Evolutionary conservation across 2,888 invertebrate genomes (phyloP).

Genomic region (Norana najaformis): DNA sequence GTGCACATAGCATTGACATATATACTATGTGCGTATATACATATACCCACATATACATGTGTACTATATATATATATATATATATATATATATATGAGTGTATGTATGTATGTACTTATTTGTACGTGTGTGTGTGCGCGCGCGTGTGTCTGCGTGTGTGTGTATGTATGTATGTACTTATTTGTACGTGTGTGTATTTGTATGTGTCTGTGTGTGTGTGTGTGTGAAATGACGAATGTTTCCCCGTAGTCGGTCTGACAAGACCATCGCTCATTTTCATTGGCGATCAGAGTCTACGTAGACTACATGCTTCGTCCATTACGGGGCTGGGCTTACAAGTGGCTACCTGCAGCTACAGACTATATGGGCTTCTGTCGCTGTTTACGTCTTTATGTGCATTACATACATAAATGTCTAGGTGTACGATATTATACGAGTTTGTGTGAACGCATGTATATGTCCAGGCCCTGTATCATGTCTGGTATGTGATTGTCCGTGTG

Average conservation of each 20-base stretch:
- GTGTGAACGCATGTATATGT: neutral
- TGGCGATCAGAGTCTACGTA: slow-evolving; percentile 3
- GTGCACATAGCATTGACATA: too few relatives aligned
- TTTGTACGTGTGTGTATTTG: neutral
- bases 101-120: neutral
- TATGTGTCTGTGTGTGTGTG: too few relatives aligned
- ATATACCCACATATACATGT: too few relatives aligned
- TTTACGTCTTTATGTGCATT: neutral
- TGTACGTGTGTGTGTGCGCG: neutral
- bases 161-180: too few relatives aligned
- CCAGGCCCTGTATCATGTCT: too few relatives aligned
- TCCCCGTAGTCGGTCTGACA: neutral
- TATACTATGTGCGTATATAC: too few relatives aligned
- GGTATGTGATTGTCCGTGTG: neutral
- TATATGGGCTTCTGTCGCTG: too few relatives aligned
- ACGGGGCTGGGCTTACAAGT: neutral
- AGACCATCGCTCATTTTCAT: slow-evolving; percentile 8
- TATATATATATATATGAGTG: neutral
- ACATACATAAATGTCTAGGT: neutral
- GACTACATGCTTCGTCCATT: slow-evolving; percentile 19
- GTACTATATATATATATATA: neutral
- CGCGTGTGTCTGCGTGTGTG: neutral
- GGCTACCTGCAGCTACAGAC: neutral
- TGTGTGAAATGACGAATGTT: neutral
- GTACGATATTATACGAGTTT: too few relatives aligned